Percentiles rank a stretch among this genome's conserved stretches.
Conservation (phyloP, 2,113 vertebrate species). For the Hypomesus transpacificus region DNA sequence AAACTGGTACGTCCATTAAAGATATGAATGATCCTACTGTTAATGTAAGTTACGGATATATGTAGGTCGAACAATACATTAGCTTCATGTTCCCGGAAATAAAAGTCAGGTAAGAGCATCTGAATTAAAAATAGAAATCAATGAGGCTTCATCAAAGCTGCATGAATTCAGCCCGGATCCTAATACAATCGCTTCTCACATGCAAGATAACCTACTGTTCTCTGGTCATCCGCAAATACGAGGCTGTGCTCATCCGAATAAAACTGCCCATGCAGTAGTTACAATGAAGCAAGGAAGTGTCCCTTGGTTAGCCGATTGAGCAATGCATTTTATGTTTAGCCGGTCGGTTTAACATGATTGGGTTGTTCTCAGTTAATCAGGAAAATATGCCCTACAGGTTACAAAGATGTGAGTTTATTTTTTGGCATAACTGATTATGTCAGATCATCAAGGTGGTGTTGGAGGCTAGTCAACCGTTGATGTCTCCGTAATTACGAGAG, state of each 20-base stretch:
- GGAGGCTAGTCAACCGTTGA: conserved; percentile 8
- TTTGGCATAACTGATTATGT: conserved; percentile 26
- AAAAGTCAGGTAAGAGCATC: too few relatives aligned
- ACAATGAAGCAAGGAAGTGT: neutral
- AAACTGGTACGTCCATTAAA: conserved; percentile 82
- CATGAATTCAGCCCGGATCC: too few relatives aligned
- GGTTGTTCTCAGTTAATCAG: too few relatives aligned
- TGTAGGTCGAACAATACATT: too few relatives aligned
- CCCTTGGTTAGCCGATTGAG: neutral
- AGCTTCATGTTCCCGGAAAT: too few relatives aligned
- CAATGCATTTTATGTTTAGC: too few relatives aligned
- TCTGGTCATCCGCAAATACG: neutral
- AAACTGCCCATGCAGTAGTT: neutral
- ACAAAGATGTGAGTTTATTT: conserved; percentile 10
- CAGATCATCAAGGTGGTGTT: conserved; percentile 31
- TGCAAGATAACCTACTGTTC: too few relatives aligned
- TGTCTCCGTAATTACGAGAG: conserved; percentile 12
- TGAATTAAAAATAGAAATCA: too few relatives aligned
- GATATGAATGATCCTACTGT: too few relatives aligned
- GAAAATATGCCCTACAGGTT: neutral
- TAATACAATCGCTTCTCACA: too few relatives aligned
- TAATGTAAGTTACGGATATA: neutral
- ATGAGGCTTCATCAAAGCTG: too few relatives aligned
- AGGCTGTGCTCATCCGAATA: neutral
- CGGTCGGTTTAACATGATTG: too few relatives aligned